Conservation (phyloP, 2,888 invertebrate genomes). For the Cheilosia vernalis region DNA sequence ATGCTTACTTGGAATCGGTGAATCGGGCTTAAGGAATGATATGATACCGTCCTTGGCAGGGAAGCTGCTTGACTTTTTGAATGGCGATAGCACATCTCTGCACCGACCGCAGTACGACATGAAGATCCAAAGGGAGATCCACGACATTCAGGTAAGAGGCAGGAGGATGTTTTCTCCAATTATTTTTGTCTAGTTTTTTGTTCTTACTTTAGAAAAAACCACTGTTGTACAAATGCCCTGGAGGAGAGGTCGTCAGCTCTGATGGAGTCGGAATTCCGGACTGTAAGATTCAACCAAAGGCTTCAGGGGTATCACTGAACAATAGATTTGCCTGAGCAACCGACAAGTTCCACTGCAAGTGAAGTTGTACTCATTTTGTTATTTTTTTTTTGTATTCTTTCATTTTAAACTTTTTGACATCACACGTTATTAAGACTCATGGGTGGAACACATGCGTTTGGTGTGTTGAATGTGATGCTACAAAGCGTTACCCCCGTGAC, state of each 20-base stretch:
- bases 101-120: conserved; percentile 78
- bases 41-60: conserved; percentile 77
- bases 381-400: not conserved
- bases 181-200: not conserved
- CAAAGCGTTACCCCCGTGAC: no score
- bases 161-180: not conserved
- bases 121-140: conserved; percentile 79
- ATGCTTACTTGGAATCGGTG: conserved; percentile 71
- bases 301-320: conserved; percentile 78
- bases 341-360: not conserved
- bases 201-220: conserved; percentile 76
- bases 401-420: conserved; percentile 17
- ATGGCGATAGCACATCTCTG: conserved; percentile 67
- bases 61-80: conserved; percentile 76
- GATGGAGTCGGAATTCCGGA: conserved; percentile 78
- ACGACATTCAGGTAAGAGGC: conserved; percentile 78
- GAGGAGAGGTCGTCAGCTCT: conserved; percentile 78
- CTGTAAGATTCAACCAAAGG: conserved; percentile 76
- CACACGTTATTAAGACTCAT: no score
- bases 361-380: not conserved
- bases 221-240: conserved; percentile 78
- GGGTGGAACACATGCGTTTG: no score
- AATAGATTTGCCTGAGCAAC: conserved; percentile 77
- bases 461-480: no score
- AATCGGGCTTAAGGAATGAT: conserved; percentile 69